Evolutionary conservation across 2,888 invertebrate species (phyloP).

Genomic region (Tethea ocularis): DNA sequence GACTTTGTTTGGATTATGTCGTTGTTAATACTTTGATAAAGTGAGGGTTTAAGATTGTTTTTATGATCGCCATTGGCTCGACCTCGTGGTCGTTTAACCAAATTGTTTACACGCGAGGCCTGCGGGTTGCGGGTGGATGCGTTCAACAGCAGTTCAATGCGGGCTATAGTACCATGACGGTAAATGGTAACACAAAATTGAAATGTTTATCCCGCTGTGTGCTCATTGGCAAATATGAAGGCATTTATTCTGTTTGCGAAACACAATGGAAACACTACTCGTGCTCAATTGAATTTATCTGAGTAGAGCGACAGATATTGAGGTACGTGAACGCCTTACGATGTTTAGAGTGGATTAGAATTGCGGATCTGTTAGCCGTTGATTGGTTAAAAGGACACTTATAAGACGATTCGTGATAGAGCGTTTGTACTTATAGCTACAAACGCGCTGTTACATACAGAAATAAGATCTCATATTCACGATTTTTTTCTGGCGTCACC

Average conservation of each 20-base stretch:
- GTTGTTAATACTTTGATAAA: constrained; percentile 4
- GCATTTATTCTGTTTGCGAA: neutral
- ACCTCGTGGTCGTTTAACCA: constrained; percentile 34
- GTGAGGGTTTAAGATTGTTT: constrained; percentile 16
- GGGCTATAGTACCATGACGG: neutral
- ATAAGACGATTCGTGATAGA: neutral
- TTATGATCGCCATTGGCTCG: constrained; percentile 17
- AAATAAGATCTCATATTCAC: too few relatives aligned
- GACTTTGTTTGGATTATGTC: constrained; percentile 3
- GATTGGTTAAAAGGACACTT: constrained; percentile 5
- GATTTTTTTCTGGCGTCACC: too few relatives aligned
- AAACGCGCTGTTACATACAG: neutral
- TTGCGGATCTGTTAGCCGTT: neutral
- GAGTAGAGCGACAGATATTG: neutral
- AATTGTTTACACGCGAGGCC: constrained; percentile 29
- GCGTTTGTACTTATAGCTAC: neutral
- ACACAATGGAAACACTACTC: constrained; percentile 1
- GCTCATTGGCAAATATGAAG: neutral
- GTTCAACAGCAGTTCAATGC: neutral
- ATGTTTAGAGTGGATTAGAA: constrained; percentile 4
- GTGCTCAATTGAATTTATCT: neutral
- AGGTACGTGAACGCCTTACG: constrained; percentile 1
- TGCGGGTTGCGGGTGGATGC: constrained; percentile 20
- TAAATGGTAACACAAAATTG: neutral
- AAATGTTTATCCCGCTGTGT: neutral